A percentile compares a stretch with the other conserved stretches of the same genome.
Evolutionary conservation across 2,797 vertebrate genomes (phyloP).

Genomic region (Danio albolineatus): DNA sequence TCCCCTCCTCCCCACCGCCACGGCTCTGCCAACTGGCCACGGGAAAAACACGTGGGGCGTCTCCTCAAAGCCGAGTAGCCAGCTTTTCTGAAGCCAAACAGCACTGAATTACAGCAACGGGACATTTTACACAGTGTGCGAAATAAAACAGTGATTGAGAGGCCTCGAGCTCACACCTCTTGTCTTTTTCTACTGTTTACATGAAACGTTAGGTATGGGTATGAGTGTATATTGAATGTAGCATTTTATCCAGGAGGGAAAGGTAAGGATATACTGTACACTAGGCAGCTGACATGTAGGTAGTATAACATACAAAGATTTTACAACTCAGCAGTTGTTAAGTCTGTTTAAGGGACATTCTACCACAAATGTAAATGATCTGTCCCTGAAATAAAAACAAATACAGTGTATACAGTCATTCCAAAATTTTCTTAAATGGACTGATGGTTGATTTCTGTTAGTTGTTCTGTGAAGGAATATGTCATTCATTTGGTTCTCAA

Average conservation of each 20-base stretch:
- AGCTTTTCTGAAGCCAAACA: slow-evolving; percentile 56
- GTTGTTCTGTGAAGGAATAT: too few relatives aligned
- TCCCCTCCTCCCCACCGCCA: slow-evolving; percentile 42
- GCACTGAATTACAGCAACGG: slow-evolving; percentile 60
- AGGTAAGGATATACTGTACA: too few relatives aligned
- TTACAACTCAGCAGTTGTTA: neutral
- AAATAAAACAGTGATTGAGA: slow-evolving; percentile 57
- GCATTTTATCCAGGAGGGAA: neutral
- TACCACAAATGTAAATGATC: too few relatives aligned
- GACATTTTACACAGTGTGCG: slow-evolving; percentile 59
- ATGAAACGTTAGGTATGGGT: neutral
- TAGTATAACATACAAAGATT: too few relatives aligned
- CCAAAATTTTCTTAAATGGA: too few relatives aligned
- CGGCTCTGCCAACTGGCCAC: slow-evolving; percentile 51
- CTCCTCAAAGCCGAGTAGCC: slow-evolving; percentile 58
- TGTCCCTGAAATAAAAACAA: too few relatives aligned
- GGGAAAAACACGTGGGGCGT: slow-evolving; percentile 63
- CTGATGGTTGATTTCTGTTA: too few relatives aligned
- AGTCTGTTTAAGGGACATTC: too few relatives aligned
- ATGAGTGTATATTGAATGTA: neutral
- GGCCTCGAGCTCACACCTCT: slow-evolving; percentile 28
- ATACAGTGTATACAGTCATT: too few relatives aligned
- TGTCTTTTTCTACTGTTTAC: neutral
- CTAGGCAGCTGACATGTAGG: too few relatives aligned
- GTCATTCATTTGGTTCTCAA: too few relatives aligned